phyloP scores from a whole-genome alignment of 2,113 vertebrate species.

The Pollimyrus isidori region DNA sequence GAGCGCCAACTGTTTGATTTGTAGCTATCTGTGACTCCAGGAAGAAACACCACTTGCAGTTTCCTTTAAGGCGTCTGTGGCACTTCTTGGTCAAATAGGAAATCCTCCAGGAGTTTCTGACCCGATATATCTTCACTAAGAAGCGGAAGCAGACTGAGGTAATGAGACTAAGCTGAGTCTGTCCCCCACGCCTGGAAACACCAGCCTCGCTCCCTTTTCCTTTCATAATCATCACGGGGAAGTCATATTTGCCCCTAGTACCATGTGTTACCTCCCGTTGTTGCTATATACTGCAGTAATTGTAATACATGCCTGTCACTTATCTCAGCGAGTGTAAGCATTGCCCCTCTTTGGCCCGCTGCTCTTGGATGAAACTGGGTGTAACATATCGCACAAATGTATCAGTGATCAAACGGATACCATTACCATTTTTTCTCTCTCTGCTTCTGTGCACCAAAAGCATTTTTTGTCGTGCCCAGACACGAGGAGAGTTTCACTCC shows the following conservation, averaged over 20 bases:
- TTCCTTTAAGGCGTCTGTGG: conserved; percentile 90
- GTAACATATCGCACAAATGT: not conserved
- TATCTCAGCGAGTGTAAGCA: not conserved
- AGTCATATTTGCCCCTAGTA: not conserved
- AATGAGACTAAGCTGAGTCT: conserved; percentile 29
- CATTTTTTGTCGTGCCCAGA: too few species aligned
- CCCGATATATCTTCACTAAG: conserved; percentile 95
- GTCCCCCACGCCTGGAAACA: not conserved
- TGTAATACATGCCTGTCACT: not conserved
- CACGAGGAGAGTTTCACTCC: too few species aligned
- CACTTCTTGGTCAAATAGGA: conserved; percentile 96
- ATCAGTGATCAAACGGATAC: not conserved
- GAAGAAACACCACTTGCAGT: conserved; percentile 80
- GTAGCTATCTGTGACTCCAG: conserved; percentile 44
- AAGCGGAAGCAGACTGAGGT: conserved; percentile 98
- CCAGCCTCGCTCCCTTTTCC: not conserved
- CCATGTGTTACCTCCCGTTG: not conserved
- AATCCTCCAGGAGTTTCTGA: conserved; percentile 85
- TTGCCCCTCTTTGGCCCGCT: not conserved
- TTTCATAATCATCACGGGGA: not conserved
- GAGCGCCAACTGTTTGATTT: not conserved
- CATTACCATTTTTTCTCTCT: not conserved
- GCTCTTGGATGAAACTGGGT: not conserved
- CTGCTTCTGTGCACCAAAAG: not conserved
- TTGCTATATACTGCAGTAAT: not conserved